phyloP scores from a whole-genome alignment of 2,797 vertebrate genomes.

The Chelmon rostratus region DNA sequence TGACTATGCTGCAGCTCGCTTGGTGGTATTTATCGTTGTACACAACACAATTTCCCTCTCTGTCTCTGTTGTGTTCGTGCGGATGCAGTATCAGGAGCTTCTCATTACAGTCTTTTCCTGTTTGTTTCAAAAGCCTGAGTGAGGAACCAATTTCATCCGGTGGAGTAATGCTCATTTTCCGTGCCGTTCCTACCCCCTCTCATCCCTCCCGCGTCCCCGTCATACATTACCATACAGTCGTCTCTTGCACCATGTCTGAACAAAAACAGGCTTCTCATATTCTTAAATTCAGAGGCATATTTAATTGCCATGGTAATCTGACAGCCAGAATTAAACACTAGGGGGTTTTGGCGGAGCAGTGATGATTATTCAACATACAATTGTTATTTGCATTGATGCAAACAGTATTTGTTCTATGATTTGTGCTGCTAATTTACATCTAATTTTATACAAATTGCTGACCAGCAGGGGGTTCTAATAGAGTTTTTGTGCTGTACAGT shows the following conservation, averaged over 20 bases:
- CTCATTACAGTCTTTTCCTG: slow-evolving; percentile 53
- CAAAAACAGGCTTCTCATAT: slow-evolving; percentile 52
- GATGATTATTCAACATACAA: slow-evolving; percentile 60
- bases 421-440: slow-evolving; percentile 51
- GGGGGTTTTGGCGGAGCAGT: slow-evolving; percentile 25
- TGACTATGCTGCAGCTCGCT: slow-evolving; percentile 31
- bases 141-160: slow-evolving; percentile 52
- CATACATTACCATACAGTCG: slow-evolving; percentile 52
- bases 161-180: slow-evolving; percentile 22
- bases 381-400: slow-evolving; percentile 33
- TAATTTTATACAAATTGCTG: slow-evolving; percentile 52
- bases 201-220: slow-evolving; percentile 1
- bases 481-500: slow-evolving; percentile 4
- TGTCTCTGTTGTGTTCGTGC: slow-evolving; percentile 14
- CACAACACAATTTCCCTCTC: slow-evolving; percentile 27
- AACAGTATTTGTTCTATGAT: slow-evolving; percentile 32
- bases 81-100: slow-evolving; percentile 41
- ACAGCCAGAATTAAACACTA: slow-evolving; percentile 51
- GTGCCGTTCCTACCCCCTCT: neutral
- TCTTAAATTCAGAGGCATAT: slow-evolving; percentile 57
- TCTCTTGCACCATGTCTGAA: slow-evolving; percentile 40
- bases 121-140: slow-evolving; percentile 54
- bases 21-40: slow-evolving; percentile 25
- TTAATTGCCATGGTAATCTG: slow-evolving; percentile 68
- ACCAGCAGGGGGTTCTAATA: slow-evolving; percentile 27